Evolutionary conservation across 2,888 invertebrate species (phyloP).

Genomic region (Rhopalosiphum nymphaeae): DNA sequence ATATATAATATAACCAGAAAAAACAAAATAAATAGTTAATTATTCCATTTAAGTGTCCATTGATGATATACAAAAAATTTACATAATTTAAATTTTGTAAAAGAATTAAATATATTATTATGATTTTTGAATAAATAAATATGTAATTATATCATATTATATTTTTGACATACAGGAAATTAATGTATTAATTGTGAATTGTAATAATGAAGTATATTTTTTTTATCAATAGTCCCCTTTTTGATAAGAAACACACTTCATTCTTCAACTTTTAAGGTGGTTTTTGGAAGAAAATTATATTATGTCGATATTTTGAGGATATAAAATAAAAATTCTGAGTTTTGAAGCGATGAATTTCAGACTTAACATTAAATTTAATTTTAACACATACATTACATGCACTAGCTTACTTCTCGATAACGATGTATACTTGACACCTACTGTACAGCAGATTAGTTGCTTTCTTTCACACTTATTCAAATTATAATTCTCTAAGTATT

Average conservation of each 20-base stretch:
- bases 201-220: background rate
- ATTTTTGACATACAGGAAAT: background rate
- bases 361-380: background rate
- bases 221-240: background rate
- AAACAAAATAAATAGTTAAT: background rate
- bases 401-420: no score
- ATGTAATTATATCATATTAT: background rate
- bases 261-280: background rate
- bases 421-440: no score
- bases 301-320: background rate
- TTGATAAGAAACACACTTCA: background rate
- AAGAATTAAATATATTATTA: background rate
- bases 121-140: background rate
- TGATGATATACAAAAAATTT: background rate
- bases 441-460: no score
- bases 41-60: background rate
- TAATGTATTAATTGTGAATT: background rate
- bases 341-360: background rate
- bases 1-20: background rate
- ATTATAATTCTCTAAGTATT: background rate
- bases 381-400: no score
- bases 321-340: background rate
- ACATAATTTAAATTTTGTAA: background rate
- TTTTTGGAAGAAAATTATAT: background rate
- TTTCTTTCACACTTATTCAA: background rate